phyloP scores from a whole-genome alignment of 1,140 invertebrate species.

The Drosophila ogumai region DNA sequence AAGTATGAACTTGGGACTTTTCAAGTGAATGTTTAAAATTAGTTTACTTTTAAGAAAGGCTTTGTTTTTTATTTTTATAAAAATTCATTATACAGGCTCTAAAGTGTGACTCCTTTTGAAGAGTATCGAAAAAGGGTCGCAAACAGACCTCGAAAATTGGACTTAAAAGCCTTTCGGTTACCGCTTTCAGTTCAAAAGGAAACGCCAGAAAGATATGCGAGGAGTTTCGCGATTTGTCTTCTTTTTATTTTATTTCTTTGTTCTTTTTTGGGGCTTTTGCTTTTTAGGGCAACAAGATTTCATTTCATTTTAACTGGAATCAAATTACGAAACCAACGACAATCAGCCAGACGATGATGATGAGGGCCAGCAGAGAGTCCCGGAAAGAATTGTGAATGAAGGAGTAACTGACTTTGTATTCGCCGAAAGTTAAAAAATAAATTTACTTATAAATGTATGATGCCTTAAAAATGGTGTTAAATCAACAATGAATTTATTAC shows the following conservation, averaged over 20 bases:
- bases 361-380: conserved; percentile 27
- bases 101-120: conserved; percentile 1
- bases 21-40: background rate
- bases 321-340: conserved; percentile 77
- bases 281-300: conserved; percentile 76
- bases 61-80: background rate
- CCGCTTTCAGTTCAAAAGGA: conserved; percentile 61
- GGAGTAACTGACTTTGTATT: conserved; percentile 11
- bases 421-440: background rate
- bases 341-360: conserved; percentile 43
- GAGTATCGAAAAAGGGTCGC: conserved; percentile 38
- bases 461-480: background rate
- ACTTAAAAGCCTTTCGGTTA: conserved; percentile 47
- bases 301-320: conserved; percentile 81
- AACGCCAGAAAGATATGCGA: conserved; percentile 59
- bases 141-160: conserved; percentile 18
- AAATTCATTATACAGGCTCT: background rate
- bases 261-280: conserved; percentile 21
- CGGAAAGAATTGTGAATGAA: conserved; percentile 33
- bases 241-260: conserved; percentile 15
- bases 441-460: background rate
- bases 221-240: conserved; percentile 33
- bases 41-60: background rate
- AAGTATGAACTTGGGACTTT: no score
- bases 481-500: background rate